A percentile compares a stretch with the other conserved stretches of the same genome.
phyloP scores from a whole-genome alignment of 1,140 invertebrate genomes.

The Cyrtorhinus lividipennis region DNA sequence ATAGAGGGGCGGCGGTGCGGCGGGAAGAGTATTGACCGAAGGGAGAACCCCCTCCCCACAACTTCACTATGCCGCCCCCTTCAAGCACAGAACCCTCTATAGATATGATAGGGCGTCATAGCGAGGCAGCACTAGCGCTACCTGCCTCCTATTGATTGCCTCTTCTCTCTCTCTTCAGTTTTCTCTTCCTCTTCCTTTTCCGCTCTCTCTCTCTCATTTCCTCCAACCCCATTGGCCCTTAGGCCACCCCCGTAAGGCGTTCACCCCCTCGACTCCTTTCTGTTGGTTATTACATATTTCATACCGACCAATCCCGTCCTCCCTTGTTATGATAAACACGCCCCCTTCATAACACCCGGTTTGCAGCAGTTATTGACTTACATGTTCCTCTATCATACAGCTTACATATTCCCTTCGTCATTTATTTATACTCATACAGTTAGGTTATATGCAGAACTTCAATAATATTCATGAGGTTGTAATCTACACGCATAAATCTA shows the following conservation, averaged over 20 bases:
- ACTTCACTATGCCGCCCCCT: background rate
- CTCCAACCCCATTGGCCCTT: conserved; percentile 8
- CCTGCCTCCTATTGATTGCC: conserved; percentile 13
- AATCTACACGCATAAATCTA: too few relatives aligned
- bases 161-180: background rate
- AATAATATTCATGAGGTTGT: too few relatives aligned
- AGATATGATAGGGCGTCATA: conserved; percentile 16
- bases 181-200: background rate
- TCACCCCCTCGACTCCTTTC: background rate
- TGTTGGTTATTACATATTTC: conserved; percentile 12
- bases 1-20: background rate
- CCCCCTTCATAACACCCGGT: too few relatives aligned
- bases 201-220: background rate
- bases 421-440: too few relatives aligned
- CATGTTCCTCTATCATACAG: too few relatives aligned
- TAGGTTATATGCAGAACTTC: too few relatives aligned
- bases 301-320: conserved; percentile 7
- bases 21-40: conserved; percentile 4
- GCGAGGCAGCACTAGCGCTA: conserved; percentile 11
- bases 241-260: background rate
- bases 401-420: too few relatives aligned
- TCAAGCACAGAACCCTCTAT: background rate
- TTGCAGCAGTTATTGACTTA: too few relatives aligned
- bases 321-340: conserved; percentile 1
- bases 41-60: background rate